phyloP scores from a whole-genome alignment of 2,888 invertebrate species.

The Nudaria mundana region DNA sequence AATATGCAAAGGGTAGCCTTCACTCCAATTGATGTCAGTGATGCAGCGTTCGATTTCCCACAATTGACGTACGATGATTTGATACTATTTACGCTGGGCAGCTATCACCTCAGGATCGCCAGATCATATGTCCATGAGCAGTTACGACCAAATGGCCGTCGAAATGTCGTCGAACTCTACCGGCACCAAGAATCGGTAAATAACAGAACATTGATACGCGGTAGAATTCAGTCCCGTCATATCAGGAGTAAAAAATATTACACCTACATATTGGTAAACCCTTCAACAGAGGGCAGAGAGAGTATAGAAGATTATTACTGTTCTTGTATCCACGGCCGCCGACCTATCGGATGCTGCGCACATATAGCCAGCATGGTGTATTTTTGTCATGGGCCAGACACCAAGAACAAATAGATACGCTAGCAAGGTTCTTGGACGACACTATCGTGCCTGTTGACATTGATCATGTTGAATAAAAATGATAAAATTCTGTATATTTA shows the following conservation, averaged over 20 bases:
- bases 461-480: too few species aligned
- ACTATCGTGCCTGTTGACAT: background rate
- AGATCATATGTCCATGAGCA: background rate
- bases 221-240: constrained; percentile 1
- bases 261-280: background rate
- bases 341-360: constrained; percentile 2
- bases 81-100: background rate
- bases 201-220: background rate
- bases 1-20: background rate
- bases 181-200: background rate
- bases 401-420: constrained; percentile 4
- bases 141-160: background rate
- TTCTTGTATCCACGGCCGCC: constrained; percentile 10
- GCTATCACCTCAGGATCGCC: background rate
- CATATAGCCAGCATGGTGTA: background rate
- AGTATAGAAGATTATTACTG: constrained; percentile 9
- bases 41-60: background rate
- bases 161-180: background rate
- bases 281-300: constrained; percentile 5
- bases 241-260: background rate
- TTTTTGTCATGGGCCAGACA: constrained; percentile 2
- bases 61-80: background rate
- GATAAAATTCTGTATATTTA: background rate
- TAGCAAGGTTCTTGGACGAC: background rate
- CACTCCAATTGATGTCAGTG: background rate